Evolutionary conservation across 2,888 invertebrate species (phyloP).

Genomic region (Acronicta leporina): DNA sequence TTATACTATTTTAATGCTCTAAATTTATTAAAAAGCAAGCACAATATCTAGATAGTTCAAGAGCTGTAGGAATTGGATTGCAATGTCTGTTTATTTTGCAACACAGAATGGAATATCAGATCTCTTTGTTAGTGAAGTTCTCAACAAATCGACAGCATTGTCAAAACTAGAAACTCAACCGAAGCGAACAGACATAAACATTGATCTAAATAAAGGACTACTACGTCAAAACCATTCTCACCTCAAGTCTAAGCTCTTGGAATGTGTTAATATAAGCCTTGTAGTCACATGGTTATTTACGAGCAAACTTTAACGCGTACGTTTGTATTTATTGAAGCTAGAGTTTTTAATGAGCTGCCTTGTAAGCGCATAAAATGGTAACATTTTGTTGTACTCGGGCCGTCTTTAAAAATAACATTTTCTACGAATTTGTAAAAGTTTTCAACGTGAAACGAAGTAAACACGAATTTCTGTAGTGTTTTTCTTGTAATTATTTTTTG

Average conservation of each 20-base stretch:
- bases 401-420: slow-evolving; percentile 30
- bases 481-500: slow-evolving; percentile 23
- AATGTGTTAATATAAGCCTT: slow-evolving; percentile 30
- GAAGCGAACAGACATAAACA: slow-evolving; percentile 20
- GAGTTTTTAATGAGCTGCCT: slow-evolving; percentile 53
- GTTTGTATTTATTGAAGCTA: slow-evolving; percentile 50
- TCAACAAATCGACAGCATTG: slow-evolving; percentile 21
- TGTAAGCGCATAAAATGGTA: slow-evolving; percentile 25
- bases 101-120: slow-evolving; percentile 23
- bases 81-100: slow-evolving; percentile 14
- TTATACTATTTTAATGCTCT: too few relatives aligned
- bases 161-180: slow-evolving; percentile 30
- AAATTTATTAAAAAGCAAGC: too few relatives aligned
- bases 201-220: slow-evolving; percentile 26
- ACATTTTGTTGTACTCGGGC: slow-evolving; percentile 15
- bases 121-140: slow-evolving; percentile 22
- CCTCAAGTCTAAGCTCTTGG: slow-evolving; percentile 18
- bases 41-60: too few relatives aligned
- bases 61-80: slow-evolving; percentile 23
- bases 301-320: slow-evolving; percentile 28
- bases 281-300: slow-evolving; percentile 34
- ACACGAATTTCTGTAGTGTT: slow-evolving; percentile 20
- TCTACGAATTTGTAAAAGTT: slow-evolving; percentile 14
- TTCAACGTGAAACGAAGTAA: slow-evolving; percentile 14
- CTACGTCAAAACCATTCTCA: slow-evolving; percentile 7